These are phyloP conservation scores for Trichacis sp. DNA, from an alignment of 2,888 invertebrate species.

Conservation along the genomic window DNA sequence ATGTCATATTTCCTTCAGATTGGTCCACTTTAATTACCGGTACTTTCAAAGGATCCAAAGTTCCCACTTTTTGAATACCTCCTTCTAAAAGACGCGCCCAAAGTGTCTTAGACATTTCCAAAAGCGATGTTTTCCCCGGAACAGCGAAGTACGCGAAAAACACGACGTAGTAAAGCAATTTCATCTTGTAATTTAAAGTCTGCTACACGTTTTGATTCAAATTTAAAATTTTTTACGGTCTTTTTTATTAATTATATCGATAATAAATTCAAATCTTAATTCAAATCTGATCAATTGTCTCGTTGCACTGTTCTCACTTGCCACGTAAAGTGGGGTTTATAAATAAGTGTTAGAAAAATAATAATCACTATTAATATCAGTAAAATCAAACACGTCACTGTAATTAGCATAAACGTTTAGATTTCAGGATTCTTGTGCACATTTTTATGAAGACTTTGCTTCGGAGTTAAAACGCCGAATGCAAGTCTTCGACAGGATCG, in stretches of 20 bases:
- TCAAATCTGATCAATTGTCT: too few species aligned
- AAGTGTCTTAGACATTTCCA: slow-evolving; percentile 62
- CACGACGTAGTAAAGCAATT: slow-evolving; percentile 15
- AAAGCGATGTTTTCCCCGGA: slow-evolving; percentile 47
- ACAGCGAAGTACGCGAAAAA: too few species aligned
- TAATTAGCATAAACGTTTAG: slow-evolving; percentile 32
- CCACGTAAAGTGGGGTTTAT: slow-evolving; percentile 57
- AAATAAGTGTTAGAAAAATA: slow-evolving; percentile 48
- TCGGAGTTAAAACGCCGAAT: slow-evolving; percentile 44
- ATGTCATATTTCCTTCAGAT: slow-evolving; percentile 60
- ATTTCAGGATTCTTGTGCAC: not conserved
- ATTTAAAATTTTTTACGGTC: too few species aligned
- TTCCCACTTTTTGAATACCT: slow-evolving; percentile 54
- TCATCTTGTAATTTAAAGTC: slow-evolving; percentile 27
- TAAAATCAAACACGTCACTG: slow-evolving; percentile 48
- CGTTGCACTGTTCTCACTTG: slow-evolving; percentile 39
- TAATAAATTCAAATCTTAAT: too few species aligned
- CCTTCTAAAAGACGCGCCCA: slow-evolving; percentile 60
- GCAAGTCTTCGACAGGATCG: slow-evolving; percentile 49
- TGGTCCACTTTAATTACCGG: slow-evolving; percentile 70
- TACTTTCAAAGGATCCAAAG: slow-evolving; percentile 59
- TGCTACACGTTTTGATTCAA: too few species aligned
- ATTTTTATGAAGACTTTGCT: slow-evolving; percentile 7
- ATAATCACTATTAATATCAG: slow-evolving; percentile 49
- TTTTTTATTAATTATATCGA: too few species aligned